Evolutionary conservation across 2,888 invertebrate species (phyloP).

Genomic region (Trichogramma dendrolimi): DNA sequence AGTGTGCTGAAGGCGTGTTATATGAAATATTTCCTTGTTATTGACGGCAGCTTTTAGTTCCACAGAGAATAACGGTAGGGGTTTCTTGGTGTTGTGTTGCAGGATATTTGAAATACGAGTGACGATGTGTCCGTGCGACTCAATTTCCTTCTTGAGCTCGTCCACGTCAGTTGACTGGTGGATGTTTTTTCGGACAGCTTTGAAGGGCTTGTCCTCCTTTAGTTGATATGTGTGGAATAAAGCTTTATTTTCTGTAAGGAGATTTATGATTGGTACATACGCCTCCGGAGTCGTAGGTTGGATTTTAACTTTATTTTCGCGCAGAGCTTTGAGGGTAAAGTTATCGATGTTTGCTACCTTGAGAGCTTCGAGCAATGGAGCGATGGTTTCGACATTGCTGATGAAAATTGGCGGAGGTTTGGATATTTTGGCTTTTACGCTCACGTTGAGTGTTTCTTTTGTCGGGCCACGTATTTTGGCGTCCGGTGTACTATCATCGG

Average conservation of each 20-base stretch:
- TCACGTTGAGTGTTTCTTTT: too few relatives aligned
- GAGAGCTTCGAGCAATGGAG: not conserved
- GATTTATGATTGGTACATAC: not conserved
- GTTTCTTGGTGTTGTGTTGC: not conserved
- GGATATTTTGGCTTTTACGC: not conserved
- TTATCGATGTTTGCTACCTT: not conserved
- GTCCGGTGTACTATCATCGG: too few relatives aligned
- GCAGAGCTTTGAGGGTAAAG: not conserved
- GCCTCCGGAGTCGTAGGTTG: not conserved
- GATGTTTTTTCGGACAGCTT: not conserved
- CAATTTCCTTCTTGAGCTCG: constrained; percentile 1
- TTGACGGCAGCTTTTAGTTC: too few relatives aligned
- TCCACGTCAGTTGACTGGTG: not conserved
- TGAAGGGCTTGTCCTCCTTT: not conserved
- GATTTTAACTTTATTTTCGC: constrained; percentile 5
- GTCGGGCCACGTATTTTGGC: too few relatives aligned
- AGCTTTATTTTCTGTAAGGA: not conserved
- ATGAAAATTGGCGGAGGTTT: too few relatives aligned
- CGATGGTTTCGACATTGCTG: too few relatives aligned
- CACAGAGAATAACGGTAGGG: too few relatives aligned
- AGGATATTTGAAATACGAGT: not conserved
- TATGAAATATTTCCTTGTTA: too few relatives aligned
- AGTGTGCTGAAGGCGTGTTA: too few relatives aligned
- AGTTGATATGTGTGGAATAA: constrained; percentile 5
- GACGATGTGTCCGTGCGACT: not conserved